These are phyloP conservation scores for Hyles euphorbiae DNA, from an alignment of 1,140 invertebrate genomes.

Conservation along the genomic window DNA sequence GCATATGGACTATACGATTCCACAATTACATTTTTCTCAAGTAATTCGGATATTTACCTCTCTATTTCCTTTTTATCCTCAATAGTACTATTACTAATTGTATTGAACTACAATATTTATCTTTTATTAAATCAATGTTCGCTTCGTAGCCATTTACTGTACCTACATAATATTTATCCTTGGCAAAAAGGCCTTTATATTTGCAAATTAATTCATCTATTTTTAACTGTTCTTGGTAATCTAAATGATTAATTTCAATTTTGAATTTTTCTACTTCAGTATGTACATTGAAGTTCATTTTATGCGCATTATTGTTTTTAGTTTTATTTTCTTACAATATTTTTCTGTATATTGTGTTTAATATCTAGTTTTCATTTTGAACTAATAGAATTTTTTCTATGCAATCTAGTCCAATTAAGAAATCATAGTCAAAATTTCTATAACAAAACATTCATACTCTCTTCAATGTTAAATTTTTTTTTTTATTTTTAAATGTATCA, in stretches of 20 bases:
- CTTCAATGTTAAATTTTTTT: constrained; percentile 27
- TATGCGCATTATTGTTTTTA: constrained; percentile 9
- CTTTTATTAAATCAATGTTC: constrained; percentile 33
- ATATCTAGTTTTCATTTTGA: constrained; percentile 31
- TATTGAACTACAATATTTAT: constrained; percentile 40
- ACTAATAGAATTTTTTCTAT: constrained; percentile 25
- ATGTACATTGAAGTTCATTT: constrained; percentile 41
- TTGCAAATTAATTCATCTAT: constrained; percentile 34
- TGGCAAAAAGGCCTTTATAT: constrained; percentile 37
- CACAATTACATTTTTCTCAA: constrained; percentile 1
- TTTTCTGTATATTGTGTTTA: constrained; percentile 13
- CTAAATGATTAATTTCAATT: constrained; percentile 36
- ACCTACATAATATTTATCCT: constrained; percentile 32
- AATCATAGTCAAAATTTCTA: constrained; percentile 37
- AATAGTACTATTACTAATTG: constrained; percentile 36
- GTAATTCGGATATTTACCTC: not conserved
- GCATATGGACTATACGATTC: constrained; percentile 5
- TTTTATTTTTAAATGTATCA: constrained; percentile 22
- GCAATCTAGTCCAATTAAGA: constrained; percentile 37
- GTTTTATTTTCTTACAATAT: not conserved
- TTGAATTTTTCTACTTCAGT: constrained; percentile 29
- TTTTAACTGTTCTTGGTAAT: constrained; percentile 22
- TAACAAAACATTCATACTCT: constrained; percentile 31
- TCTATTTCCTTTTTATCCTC: constrained; percentile 25
- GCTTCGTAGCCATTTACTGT: constrained; percentile 35